Percentiles rank a stretch among this genome's conserved stretches.
Conservation (phyloP, 1,140 invertebrate genomes). For the Coboldia fuscipes region DNA sequence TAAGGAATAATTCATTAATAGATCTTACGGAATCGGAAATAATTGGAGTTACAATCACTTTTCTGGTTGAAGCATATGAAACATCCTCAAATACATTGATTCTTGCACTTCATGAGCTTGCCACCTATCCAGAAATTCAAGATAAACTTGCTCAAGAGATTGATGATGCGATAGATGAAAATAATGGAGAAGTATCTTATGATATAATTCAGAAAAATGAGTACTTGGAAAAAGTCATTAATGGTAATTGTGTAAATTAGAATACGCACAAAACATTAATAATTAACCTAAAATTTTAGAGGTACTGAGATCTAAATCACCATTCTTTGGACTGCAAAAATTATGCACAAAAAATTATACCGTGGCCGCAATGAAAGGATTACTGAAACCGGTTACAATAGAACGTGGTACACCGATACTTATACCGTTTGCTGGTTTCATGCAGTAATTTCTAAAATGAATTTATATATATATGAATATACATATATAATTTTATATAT, state of each 20-base stretch:
- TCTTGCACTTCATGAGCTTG: conserved; percentile 26
- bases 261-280: too few species aligned
- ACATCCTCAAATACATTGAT: conserved; percentile 26
- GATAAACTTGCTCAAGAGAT: conserved; percentile 12
- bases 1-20: too few species aligned
- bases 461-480: too few species aligned
- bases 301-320: not conserved
- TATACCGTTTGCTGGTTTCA: conserved; percentile 6
- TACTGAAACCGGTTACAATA: not conserved
- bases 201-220: not conserved
- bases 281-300: conserved; percentile 1
- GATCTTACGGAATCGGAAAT: too few species aligned
- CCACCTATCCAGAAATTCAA: conserved; percentile 30
- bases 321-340: conserved; percentile 9
- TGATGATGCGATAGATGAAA: not conserved
- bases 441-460: too few species aligned
- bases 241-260: not conserved
- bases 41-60: too few species aligned
- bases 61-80: conserved; percentile 34
- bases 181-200: not conserved
- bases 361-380: conserved; percentile 14
- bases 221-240: not conserved
- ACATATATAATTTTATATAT: too few species aligned
- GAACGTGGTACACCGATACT: not conserved
- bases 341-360: conserved; percentile 24